Base-by-base conservation (phyloP, 2,888 invertebrate genomes). In the Cheilosia vulpina region DNA sequence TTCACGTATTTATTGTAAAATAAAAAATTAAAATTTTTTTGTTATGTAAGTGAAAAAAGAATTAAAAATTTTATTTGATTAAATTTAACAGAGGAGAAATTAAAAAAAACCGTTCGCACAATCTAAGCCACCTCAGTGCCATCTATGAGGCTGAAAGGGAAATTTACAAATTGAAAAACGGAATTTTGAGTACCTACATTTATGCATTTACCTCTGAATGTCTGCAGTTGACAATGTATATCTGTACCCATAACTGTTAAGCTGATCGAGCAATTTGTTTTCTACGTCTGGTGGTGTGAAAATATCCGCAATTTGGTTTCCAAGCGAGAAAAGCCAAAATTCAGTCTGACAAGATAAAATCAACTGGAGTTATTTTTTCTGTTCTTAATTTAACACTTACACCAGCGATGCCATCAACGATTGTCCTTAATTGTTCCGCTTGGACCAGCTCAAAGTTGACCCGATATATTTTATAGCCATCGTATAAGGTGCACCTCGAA, bases 391-490 rank as follows among this genome's bases (percentile, higher is more conserved):
- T 52, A 4, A 4, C 4, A 60, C 53, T 34, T 19, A 73, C 72
- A 2, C 45, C 72, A 7, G 43, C 21, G 3, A 73, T 19, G 1
- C 21, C 19, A 34, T 19, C 9, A 2, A 73, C 52, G 11, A 73
- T 19, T 3, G 21, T 6, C 15, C 50, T 52, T 19, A 72, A 15
- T 19, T 27, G 15, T 19, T 62, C 43, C 0, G 13, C 13, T 6
- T 55, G 53, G 13, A 6, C 34, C 0, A 2, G 6, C 2, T 19
- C 34, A n/a, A 73, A 73, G 27, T 2, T 11, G 9, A 63, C 62
- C 24, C 62, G 53, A 62, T 45, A 73, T 11, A 62, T 9, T 45
- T 53, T 73, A 19, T 73, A 73, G 2, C 62, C 62, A 55, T 62
- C 62, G 13, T 73, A 63, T 1, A 13, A 19, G 4, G 4, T 6